These are phyloP conservation scores for Maniola jurtina DNA, from an alignment of 1,140 invertebrate species.

Conservation along the genomic window DNA sequence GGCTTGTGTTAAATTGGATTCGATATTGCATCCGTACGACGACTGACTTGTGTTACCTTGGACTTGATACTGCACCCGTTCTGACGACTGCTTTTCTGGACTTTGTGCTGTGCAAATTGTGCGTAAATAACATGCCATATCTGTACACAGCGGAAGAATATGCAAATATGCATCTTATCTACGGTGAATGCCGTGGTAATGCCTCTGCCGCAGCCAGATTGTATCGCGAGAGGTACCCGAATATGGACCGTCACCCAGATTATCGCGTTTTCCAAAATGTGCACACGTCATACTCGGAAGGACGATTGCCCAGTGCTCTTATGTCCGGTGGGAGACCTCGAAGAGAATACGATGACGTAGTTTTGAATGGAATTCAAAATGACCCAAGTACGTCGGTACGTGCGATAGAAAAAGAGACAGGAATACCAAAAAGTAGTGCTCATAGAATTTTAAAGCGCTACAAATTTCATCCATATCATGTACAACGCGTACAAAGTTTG, in stretches of 20 bases:
- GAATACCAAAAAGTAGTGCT: neutral
- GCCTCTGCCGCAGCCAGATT: constrained; percentile 3
- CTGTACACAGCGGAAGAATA: neutral
- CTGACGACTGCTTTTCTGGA: too few species aligned
- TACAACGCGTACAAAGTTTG: constrained; percentile 27
- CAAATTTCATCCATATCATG: constrained; percentile 6
- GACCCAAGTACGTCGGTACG: constrained; percentile 3
- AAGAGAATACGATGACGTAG: constrained; percentile 3
- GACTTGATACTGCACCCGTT: too few species aligned
- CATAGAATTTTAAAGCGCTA: constrained; percentile 11
- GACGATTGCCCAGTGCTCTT: constrained; percentile 10
- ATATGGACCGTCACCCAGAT: constrained; percentile 16
- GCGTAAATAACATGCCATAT: constrained; percentile 15
- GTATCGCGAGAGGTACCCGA: constrained; percentile 22
- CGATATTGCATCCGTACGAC: too few species aligned
- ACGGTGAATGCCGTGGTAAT: neutral
- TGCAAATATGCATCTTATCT: neutral
- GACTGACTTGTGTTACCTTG: too few species aligned
- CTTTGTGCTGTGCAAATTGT: too few species aligned
- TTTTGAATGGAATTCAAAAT: constrained; percentile 11
- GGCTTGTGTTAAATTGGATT: too few species aligned
- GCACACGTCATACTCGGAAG: constrained; percentile 9
- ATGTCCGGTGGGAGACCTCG: constrained; percentile 12
- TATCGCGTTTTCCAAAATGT: constrained; percentile 11
- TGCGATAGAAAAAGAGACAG: neutral